Evolutionary conservation across 2,113 vertebrate species (phyloP), one percentile per base, ranked within the genome.

Genomic region (Zosterops pallidus): DNA sequence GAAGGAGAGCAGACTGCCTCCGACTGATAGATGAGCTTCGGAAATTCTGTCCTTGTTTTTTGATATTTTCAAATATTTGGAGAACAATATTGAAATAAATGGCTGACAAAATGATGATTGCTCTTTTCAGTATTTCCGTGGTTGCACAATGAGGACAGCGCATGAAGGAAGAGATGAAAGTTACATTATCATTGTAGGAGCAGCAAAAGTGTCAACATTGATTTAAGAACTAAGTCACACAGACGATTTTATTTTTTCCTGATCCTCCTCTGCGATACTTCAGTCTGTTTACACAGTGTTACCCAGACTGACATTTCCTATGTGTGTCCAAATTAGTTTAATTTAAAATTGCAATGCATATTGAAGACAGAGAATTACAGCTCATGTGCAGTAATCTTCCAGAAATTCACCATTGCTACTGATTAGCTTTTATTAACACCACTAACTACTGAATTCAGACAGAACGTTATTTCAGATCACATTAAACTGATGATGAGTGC

Each of bases 351-450:
- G 90, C 94, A 95, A 89, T 96, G 95, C 81, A 60, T 96, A 90
- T 92, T 96, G 96, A 94, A 98, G 96, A 72, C 78, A 96, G 92
- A 95, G 96, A 95, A 94, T 96, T 95, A 91, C 86, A 96, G 89
- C 96, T 96, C 92, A 21, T 63, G 56, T 47, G 64, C 55, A 77
- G 79, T 71, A 75, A 89, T 78, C 63, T 83, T 91, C 84, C 81
- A 90, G 92, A 97, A 96, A 93, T 97, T 97, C 91, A 86, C 82
- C 88, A 23, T 97, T 94, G 94, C 87, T 91, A 67, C 88, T 96
- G 97, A 95, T 97, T 93, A 97, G 78, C 65, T 96, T 96, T 95
- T 97, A 97, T 96, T 97, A 98, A 96, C 86, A 77, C 95, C 70
- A 93, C 85, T 93, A 94, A 92, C 90, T 81, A 90, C 70, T 60